Conservation (phyloP, 2,888 invertebrate species). For the Incurvaria masculella region DNA sequence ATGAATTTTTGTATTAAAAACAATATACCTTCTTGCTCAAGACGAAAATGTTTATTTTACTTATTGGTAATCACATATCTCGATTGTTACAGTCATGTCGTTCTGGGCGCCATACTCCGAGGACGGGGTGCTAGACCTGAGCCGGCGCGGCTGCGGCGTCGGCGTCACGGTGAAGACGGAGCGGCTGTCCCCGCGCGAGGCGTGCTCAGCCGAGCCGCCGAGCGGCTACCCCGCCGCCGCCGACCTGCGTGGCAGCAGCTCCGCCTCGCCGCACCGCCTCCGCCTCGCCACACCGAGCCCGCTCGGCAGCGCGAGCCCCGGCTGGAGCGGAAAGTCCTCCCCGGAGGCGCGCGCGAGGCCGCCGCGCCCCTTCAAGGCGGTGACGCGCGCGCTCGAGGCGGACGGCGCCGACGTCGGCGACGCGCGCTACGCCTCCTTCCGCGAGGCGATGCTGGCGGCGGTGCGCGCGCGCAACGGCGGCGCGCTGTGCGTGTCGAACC, state of each 20-base stretch:
- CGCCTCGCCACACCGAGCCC: not conserved
- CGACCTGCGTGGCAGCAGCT: not conserved
- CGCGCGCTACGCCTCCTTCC: conserved; percentile 64
- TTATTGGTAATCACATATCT: no score
- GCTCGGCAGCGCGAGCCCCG: conserved; percentile 6
- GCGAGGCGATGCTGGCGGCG: conserved; percentile 64
- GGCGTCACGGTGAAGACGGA: not conserved
- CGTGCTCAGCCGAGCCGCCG: not conserved
- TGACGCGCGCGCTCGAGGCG: conserved; percentile 60
- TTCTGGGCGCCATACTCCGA: conserved; percentile 6
- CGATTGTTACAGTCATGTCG: conserved; percentile 2
- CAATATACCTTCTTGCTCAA: no score
- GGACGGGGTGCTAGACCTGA: conserved; percentile 5
- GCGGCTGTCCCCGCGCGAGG: not conserved
- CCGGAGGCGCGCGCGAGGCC: conserved; percentile 31
- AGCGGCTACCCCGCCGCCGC: not conserved
- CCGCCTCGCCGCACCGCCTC: not conserved
- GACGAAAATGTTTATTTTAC: no score
- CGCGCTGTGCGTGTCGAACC: conserved; percentile 55
- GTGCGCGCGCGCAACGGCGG: conserved; percentile 63
- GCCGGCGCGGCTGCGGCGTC: not conserved
- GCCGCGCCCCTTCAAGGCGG: conserved; percentile 66
- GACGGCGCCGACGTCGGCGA: conserved; percentile 27
- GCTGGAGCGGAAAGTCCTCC: conserved; percentile 13
- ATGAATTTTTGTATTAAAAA: no score